Evolutionary conservation across 2,888 invertebrate species (phyloP).

Genomic region (Spodoptera picta): DNA sequence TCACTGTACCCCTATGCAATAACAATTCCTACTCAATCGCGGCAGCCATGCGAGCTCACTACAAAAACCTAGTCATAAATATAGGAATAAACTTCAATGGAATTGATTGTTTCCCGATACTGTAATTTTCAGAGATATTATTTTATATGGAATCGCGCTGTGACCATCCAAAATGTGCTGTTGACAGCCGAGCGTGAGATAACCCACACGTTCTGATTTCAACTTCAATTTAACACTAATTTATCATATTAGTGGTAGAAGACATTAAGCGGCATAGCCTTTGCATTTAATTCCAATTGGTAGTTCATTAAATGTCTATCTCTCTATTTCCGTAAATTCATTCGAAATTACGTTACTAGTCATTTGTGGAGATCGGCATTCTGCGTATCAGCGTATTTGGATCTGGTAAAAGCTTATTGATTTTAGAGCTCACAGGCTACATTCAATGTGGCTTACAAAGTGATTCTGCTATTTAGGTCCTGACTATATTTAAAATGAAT

Average conservation of each 20-base stretch:
- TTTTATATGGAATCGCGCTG: slow-evolving; percentile 28
- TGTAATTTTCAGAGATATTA: slow-evolving; percentile 33
- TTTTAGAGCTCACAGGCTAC: slow-evolving; percentile 9
- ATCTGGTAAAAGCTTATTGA: slow-evolving; percentile 15
- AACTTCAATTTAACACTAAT: neutral
- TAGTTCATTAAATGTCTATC: no score
- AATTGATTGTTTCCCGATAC: slow-evolving; percentile 47
- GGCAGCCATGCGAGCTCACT: slow-evolving; percentile 27
- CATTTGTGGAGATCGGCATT: slow-evolving; percentile 10
- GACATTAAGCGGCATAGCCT: no score
- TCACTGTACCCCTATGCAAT: slow-evolving; percentile 31
- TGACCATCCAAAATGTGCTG: slow-evolving; percentile 20
- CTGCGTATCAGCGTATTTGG: slow-evolving; percentile 4
- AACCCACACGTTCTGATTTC: slow-evolving; percentile 8
- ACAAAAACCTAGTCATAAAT: slow-evolving; percentile 37
- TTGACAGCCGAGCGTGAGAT: slow-evolving; percentile 16
- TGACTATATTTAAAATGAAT: neutral
- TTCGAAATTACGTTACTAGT: slow-evolving; percentile 16
- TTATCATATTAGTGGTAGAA: no score
- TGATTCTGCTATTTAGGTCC: neutral
- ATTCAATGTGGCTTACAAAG: neutral
- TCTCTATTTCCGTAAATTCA: slow-evolving; percentile 9
- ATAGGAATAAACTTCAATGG: slow-evolving; percentile 38
- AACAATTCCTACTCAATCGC: slow-evolving; percentile 34
- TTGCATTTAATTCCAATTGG: no score